These are phyloP conservation scores for Sturnira hondurensis DNA, from an alignment of 2,113 vertebrate genomes.

Conservation along the genomic window DNA sequence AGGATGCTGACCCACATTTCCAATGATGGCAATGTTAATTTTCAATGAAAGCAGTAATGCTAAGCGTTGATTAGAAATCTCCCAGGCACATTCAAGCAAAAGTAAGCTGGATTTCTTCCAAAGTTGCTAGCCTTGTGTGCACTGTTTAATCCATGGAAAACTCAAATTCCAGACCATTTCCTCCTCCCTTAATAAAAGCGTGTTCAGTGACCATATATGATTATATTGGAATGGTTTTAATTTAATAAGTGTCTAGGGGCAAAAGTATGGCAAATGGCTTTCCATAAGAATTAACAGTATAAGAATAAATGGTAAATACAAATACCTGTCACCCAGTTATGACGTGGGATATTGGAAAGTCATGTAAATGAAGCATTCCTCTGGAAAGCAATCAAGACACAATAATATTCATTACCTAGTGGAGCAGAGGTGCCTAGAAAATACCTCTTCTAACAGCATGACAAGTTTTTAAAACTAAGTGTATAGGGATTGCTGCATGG, in stretches of 20 bases:
- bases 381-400: not conserved
- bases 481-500: not conserved
- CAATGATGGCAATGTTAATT: conserved; percentile 50
- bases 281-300: not conserved
- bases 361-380: not conserved
- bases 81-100: conserved; percentile 42
- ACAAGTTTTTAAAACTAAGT: not conserved
- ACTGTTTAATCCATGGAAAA: not conserved
- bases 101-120: conserved; percentile 41
- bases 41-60: conserved; percentile 66
- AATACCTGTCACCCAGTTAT: conserved; percentile 1
- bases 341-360: not conserved
- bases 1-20: conserved; percentile 29
- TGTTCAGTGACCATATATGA: not conserved
- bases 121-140: not conserved
- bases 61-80: conserved; percentile 71
- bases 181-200: not conserved
- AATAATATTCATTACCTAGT: conserved; percentile 4
- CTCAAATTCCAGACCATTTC: not conserved
- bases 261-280: not conserved
- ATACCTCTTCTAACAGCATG: not conserved
- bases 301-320: conserved; percentile 5
- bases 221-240: not conserved
- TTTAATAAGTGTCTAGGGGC: not conserved
- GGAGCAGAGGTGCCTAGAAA: not conserved